Base-by-base conservation (phyloP, 2,888 invertebrate species). In the Fissipunctia ypsillon region DNA sequence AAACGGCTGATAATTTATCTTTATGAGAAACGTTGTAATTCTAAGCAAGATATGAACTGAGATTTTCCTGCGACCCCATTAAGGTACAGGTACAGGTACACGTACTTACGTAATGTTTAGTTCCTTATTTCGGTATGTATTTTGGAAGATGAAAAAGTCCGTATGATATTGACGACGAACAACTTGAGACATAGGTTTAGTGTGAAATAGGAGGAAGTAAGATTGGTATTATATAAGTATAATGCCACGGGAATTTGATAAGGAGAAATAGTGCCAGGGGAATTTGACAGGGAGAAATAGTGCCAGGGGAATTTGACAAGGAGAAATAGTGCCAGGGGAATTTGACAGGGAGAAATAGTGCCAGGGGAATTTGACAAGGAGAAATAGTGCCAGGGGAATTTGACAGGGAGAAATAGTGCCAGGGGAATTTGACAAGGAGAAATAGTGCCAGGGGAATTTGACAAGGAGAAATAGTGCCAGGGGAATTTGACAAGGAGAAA, bases 21-120 rank as follows among this genome's bases (percentile, higher is more conserved):
- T 89, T 88, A 90, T 78, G 86, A 87, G 84, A 73, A 87, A 88
- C 88, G 82, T 73, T 84, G 85, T 88, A 87, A 89, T 90, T 90
- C 84, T 87, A 85, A 85, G 84, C 73, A 61, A 84, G 84, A 86
- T 89, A 88, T 88, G 84, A 80, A 84, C 84, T 74, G 85, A 87
- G 87, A 87, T 89, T 89, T 87, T 81, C 75, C 69, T 80, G 64
- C 75, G 79, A 83, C 75, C 66, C 79, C 76, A 78, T 81, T 85
- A 83, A 73, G 70, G 64, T 60, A 14, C 69, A 73, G 70, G 64
- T 60, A 14, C 69, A 60, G 48, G 64, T 76, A 16, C 77, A 57
- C 54, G 45, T 54, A 50, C 43, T 77, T 25, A 35, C 22, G 80
- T 28, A n/a, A 22, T 28, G 19, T 45, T 56, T 48, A 59, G 35